Evolutionary conservation across 2,797 vertebrate species (phyloP), one percentile per base, ranked within the genome.

Genomic region (Apogon hyalosoma): DNA sequence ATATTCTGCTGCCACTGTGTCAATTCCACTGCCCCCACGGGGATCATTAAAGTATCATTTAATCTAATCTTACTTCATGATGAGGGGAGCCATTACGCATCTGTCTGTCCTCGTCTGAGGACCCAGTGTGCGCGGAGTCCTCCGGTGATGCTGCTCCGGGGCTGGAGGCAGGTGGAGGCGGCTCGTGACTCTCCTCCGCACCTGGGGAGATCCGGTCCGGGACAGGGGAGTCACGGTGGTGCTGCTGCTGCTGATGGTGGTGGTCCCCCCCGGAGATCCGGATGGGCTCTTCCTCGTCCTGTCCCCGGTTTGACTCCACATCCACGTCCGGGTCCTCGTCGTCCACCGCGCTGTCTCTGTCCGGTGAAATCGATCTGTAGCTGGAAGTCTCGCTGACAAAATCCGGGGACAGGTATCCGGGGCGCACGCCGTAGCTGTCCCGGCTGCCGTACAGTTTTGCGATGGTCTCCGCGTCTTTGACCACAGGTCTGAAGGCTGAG

Each of bases 401-500:
- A 83, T 98, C 97, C 14, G 96, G 96, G 1, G 96, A 98, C 18
- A 96, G 74, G 60, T 97, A 97, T 0, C 97, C 96, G 47, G 89
- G 79, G 76, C 94, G 72, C 0, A 90, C 90, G 45, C 89, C 91
- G 70, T 94, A 98, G 0, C 92, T 88, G 54, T 95, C 94, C 15
- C 95, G 86, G 77, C 94, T 95, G 3, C 96, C 96, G 60, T 99
- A 98, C 54, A 99, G 92, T 78, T 98, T 98, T 41, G 97, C 97
- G 63, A 99, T 97, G 79, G 96, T 97, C 85, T 98, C 97, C 0
- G 95, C 89, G 84, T 98, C 97, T 83, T 98, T 98, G 31, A 98
- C 96, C 6, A 99, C 97, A 0, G 97, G 97, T 13, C 97, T 94
- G 94, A 99, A 99, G 5, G 97, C 97, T 2, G 97, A 99, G 12